phyloP scores from a whole-genome alignment of 2,113 vertebrate genomes.

The Osmerus mordax region DNA sequence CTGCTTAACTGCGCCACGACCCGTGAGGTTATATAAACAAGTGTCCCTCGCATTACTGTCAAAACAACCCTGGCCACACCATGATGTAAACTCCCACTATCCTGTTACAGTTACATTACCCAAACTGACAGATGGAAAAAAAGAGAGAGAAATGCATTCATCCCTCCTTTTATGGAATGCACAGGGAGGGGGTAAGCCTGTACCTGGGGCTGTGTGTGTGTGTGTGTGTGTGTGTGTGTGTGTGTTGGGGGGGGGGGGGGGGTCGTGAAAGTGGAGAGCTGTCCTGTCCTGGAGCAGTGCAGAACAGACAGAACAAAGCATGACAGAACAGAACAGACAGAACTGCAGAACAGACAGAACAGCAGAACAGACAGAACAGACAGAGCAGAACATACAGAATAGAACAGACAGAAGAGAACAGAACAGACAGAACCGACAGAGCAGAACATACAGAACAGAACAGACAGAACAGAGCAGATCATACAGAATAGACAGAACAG shows the following conservation, averaged over 20 bases:
- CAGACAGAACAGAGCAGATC: no score
- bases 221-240: slow-evolving; percentile 9
- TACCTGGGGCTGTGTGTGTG: slow-evolving; percentile 60
- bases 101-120: slow-evolving; percentile 50
- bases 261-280: slow-evolving; percentile 49
- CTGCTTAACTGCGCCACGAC: slow-evolving; percentile 61
- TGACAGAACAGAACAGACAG: no score
- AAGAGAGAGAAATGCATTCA: slow-evolving; percentile 21
- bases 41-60: slow-evolving; percentile 66
- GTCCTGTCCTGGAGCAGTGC: background rate
- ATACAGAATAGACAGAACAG: no score
- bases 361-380: no score
- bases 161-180: slow-evolving; percentile 30
- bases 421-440: no score
- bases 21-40: slow-evolving; percentile 71
- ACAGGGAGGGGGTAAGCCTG: slow-evolving; percentile 44
- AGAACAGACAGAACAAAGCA: no score
- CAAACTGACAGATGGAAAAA: slow-evolving; percentile 22
- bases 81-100: slow-evolving; percentile 63
- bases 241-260: no score
- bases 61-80: slow-evolving; percentile 59
- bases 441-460: no score
- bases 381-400: no score
- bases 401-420: no score
- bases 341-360: no score